These are phyloP conservation scores for Habropoda laboriosa DNA, from an alignment of 1,140 invertebrate genomes.

Conservation along the genomic window DNA sequence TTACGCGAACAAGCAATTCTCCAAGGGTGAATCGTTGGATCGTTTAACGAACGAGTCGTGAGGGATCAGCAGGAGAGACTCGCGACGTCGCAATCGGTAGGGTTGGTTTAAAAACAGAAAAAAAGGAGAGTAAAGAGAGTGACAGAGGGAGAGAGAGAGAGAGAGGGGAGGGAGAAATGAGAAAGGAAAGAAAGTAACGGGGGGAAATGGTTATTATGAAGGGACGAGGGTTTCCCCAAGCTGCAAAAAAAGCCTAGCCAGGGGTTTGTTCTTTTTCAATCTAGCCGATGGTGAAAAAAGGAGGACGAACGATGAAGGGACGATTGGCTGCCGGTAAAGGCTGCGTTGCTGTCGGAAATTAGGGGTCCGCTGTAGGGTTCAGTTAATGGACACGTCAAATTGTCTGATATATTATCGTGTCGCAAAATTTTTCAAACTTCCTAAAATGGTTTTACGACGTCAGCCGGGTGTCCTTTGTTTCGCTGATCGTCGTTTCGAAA, in stretches of 20 bases:
- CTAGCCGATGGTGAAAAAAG: conserved; percentile 9
- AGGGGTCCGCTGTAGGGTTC: conserved; percentile 28
- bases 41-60: background rate
- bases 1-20: background rate
- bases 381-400: conserved; percentile 67
- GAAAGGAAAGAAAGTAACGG: conserved; percentile 24
- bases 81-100: background rate
- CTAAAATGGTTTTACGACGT: too few relatives aligned
- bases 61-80: background rate
- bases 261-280: conserved; percentile 32
- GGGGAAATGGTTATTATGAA: conserved; percentile 67
- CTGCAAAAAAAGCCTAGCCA: conserved; percentile 11
- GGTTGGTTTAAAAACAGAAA: conserved; percentile 2
- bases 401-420: conserved; percentile 56
- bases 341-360: conserved; percentile 60
- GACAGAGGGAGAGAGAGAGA: background rate
- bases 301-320: background rate
- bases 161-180: background rate
- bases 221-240: conserved; percentile 30
- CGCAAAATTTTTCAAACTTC: conserved; percentile 1
- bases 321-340: conserved; percentile 40
- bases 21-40: background rate
- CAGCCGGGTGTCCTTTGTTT: too few relatives aligned
- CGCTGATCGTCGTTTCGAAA: too few relatives aligned
- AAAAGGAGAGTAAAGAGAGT: too few relatives aligned